These are phyloP conservation scores for Ailuropoda melanoleuca DNA, from an alignment of 2,113 vertebrate genomes.

Conservation along the genomic window DNA sequence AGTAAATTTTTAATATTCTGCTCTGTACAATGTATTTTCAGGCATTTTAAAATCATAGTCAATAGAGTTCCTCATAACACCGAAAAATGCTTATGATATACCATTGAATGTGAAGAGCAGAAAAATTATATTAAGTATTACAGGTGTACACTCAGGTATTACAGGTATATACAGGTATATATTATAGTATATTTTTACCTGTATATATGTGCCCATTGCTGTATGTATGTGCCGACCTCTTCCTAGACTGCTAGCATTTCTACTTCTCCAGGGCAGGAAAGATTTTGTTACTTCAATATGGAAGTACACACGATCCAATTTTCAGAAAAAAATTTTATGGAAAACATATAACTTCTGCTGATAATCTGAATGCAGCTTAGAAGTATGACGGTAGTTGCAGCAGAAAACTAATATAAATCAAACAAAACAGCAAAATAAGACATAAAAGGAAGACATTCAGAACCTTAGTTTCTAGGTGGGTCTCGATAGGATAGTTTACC, in stretches of 20 bases:
- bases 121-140: background rate
- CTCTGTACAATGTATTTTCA: background rate
- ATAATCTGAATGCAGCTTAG: background rate
- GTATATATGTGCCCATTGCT: background rate
- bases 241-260: background rate
- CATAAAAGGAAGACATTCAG: background rate
- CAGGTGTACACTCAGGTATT: background rate
- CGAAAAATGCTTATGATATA: background rate
- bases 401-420: background rate
- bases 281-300: background rate
- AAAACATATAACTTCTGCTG: background rate
- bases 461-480: background rate
- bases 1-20: background rate
- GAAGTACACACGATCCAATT: background rate
- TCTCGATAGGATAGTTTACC: background rate
- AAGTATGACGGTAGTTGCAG: background rate
- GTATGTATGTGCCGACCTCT: background rate
- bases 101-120: background rate
- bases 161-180: background rate
- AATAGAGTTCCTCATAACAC: background rate
- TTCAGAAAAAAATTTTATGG: background rate
- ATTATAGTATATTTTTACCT: background rate
- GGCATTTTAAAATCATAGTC: background rate
- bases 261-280: background rate
- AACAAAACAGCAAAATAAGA: background rate